These are phyloP conservation scores for Dryomyza anilis DNA, from an alignment of 2,888 invertebrate genomes.

Conservation along the genomic window DNA sequence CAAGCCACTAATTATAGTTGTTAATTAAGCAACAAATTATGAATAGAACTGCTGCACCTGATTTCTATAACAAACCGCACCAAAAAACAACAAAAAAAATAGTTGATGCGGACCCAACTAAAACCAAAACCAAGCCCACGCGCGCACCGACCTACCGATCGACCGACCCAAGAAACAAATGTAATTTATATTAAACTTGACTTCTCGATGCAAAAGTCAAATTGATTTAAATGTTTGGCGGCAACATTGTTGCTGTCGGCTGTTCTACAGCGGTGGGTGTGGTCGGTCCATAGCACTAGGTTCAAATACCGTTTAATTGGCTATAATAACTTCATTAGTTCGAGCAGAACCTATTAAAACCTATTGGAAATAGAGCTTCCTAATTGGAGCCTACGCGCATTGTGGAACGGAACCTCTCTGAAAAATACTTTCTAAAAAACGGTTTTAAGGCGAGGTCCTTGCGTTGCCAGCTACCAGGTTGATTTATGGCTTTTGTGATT, in stretches of 20 bases:
- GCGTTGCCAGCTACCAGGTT: background rate
- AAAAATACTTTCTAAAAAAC: conserved; percentile 4
- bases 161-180: no score
- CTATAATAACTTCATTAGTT: background rate
- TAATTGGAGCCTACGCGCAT: no score
- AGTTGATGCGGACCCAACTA: background rate
- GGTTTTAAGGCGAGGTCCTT: conserved; percentile 4
- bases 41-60: background rate
- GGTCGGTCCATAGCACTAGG: background rate
- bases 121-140: background rate
- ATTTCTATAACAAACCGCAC: background rate
- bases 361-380: no score
- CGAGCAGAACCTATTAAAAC: no score
- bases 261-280: background rate
- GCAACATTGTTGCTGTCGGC: background rate
- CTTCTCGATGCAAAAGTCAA: conserved; percentile 1
- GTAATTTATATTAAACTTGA: no score
- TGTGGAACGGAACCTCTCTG: no score
- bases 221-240: conserved; percentile 7
- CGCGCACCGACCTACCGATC: no score
- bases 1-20: background rate
- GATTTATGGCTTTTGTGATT: background rate
- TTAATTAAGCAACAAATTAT: background rate
- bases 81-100: background rate
- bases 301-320: background rate